phyloP scores from a whole-genome alignment of 1,140 invertebrate genomes.

The Teleopsis dalmanni region DNA sequence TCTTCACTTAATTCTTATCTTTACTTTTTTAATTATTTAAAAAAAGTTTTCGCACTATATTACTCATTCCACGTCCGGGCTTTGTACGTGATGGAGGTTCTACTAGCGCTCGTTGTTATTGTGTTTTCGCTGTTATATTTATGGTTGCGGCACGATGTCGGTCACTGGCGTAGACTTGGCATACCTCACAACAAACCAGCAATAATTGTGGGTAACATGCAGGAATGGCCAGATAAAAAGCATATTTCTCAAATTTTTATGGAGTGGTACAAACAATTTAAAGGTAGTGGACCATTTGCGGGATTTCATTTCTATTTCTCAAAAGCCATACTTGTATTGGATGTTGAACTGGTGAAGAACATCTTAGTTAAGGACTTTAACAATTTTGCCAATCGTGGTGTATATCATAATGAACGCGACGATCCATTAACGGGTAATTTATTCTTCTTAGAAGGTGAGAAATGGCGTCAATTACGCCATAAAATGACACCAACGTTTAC shows the following conservation, averaged over 20 bases:
- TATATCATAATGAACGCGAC: constrained; percentile 45
- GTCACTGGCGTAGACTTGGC: constrained; percentile 43
- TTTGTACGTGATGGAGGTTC: too few relatives aligned
- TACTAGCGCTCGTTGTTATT: too few relatives aligned
- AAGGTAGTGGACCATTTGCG: constrained; percentile 22
- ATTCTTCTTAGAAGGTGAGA: constrained; percentile 48
- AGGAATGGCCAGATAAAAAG: constrained; percentile 15
- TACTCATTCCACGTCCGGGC: too few relatives aligned
- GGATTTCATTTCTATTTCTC: constrained; percentile 26
- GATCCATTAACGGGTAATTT: constrained; percentile 49
- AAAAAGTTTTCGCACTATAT: too few relatives aligned
- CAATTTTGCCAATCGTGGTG: constrained; percentile 49
- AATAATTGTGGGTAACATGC: constrained; percentile 7
- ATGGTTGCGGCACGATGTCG: constrained; percentile 15
- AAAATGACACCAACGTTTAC: constrained; percentile 54
- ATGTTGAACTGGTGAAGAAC: constrained; percentile 45
- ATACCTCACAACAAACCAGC: constrained; percentile 28
- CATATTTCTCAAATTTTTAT: constrained; percentile 30
- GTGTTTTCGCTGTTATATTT: too few relatives aligned
- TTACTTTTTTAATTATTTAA: too few relatives aligned
- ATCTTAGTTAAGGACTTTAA: constrained; percentile 54
- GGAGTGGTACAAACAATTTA: constrained; percentile 25
- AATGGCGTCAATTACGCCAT: constrained; percentile 53
- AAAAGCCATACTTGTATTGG: constrained; percentile 25
- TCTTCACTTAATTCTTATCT: too few relatives aligned